Percentiles rank a stretch among this genome's conserved stretches.
These are phyloP conservation scores for Vimba vimba DNA, from an alignment of 2,113 vertebrate species.

Conservation along the genomic window DNA sequence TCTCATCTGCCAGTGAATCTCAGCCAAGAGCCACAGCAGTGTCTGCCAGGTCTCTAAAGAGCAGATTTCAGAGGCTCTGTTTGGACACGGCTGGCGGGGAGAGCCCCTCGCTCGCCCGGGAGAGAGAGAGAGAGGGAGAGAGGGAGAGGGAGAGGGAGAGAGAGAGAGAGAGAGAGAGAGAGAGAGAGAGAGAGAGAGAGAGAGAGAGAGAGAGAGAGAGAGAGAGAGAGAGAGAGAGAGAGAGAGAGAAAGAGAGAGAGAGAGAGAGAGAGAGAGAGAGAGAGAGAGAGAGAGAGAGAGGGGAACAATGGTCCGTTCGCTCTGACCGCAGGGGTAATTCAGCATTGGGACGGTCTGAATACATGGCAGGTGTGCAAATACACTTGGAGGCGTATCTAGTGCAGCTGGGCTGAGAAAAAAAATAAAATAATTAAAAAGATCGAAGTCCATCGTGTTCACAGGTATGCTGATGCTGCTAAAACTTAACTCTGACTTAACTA, in stretches of 20 bases:
- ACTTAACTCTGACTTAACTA: too few species aligned
- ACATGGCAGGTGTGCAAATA: slow-evolving; percentile 37
- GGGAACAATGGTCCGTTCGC: neutral
- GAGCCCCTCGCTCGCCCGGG: neutral
- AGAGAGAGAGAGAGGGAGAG: too few species aligned
- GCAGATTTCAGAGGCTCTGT: neutral
- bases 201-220: too few species aligned
- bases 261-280: neutral
- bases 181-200: too few species aligned
- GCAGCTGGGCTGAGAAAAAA: slow-evolving; percentile 7
- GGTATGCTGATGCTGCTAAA: neutral
- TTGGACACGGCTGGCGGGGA: neutral
- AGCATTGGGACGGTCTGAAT: neutral
- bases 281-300: neutral
- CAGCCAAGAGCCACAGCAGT: neutral
- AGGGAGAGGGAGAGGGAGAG: too few species aligned
- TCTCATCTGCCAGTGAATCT: neutral
- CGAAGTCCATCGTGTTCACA: slow-evolving; percentile 28
- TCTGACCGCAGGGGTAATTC: neutral
- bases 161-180: too few species aligned
- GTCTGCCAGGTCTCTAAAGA: neutral
- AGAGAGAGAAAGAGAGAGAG: too few species aligned
- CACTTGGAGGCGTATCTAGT: neutral
- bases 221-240: too few species aligned
- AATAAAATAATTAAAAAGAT: neutral